phyloP scores from a whole-genome alignment of 2,113 vertebrate species.

The Scopus umbretta region DNA sequence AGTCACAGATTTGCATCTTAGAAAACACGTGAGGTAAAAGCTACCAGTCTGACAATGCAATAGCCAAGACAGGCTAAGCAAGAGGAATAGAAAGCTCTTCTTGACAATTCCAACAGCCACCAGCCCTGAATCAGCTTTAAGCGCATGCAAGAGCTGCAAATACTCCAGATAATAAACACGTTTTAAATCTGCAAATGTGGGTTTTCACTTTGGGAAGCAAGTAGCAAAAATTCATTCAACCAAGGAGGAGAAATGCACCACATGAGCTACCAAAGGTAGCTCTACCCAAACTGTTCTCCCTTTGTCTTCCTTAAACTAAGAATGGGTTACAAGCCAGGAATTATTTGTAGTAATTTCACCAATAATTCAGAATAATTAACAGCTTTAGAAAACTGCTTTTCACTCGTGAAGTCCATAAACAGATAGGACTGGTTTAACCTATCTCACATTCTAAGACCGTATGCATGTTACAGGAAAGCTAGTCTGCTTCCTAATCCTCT shows the following conservation, averaged over 20 bases:
- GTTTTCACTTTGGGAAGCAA: background rate
- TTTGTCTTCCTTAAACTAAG: background rate
- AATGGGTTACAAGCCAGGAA: background rate
- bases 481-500: background rate
- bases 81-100: background rate
- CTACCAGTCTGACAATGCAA: background rate
- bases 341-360: background rate
- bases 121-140: background rate
- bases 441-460: background rate
- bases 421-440: background rate
- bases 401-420: background rate
- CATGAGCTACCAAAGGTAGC: background rate
- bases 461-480: rapidly evolving
- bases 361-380: background rate
- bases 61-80: background rate
- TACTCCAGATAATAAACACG: background rate
- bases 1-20: background rate
- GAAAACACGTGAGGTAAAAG: rapidly evolving
- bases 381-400: background rate
- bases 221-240: background rate
- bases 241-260: background rate
- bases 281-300: background rate
- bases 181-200: background rate
- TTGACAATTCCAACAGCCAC: background rate
- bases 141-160: background rate